Conservation (phyloP, 2,888 invertebrate species). For the Agonopterix alstromeriana region DNA sequence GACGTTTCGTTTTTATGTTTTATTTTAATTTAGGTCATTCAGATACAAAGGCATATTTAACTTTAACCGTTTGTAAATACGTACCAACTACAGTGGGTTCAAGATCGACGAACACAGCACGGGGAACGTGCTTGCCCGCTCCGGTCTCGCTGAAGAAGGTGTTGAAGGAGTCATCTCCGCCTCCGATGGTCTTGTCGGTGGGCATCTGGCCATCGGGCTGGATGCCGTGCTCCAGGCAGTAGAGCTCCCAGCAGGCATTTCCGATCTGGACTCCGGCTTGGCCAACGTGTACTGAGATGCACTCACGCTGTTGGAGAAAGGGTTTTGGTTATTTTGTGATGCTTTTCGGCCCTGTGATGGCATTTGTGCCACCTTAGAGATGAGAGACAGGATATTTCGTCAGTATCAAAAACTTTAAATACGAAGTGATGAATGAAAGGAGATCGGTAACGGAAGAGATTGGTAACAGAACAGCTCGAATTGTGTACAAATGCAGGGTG, state of each 20-base stretch:
- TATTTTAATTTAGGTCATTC: too few relatives aligned
- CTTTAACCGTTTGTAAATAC: slow-evolving; percentile 21
- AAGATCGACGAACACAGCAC: slow-evolving; percentile 96
- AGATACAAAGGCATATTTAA: too few relatives aligned
- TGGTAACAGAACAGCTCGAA: too few relatives aligned
- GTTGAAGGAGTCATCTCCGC: slow-evolving; percentile 96
- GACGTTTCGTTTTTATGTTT: too few relatives aligned
- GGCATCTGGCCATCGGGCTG: slow-evolving; percentile 97
- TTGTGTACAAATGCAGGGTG: too few relatives aligned
- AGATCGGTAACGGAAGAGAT: too few relatives aligned
- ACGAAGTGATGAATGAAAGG: too few relatives aligned
- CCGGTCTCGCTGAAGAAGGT: slow-evolving; percentile 97
- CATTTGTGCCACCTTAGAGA: too few relatives aligned
- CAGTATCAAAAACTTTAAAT: too few relatives aligned
- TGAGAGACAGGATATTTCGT: too few relatives aligned
- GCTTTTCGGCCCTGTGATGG: too few relatives aligned
- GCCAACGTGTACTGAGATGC: slow-evolving; percentile 79
- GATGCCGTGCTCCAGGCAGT: slow-evolving; percentile 93
- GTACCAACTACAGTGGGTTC: slow-evolving; percentile 94
- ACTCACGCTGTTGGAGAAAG: slow-evolving; percentile 73
- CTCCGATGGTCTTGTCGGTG: slow-evolving; percentile 92
- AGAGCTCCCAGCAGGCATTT: slow-evolving; percentile 93
- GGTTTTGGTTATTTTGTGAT: too few relatives aligned
- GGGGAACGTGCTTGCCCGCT: slow-evolving; percentile 96
- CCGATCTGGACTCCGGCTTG: slow-evolving; percentile 90